A percentile compares a stretch with the other conserved stretches of the same genome.
These are phyloP conservation scores for Coelogynopora nodosa DNA, from an alignment of 2,888 invertebrate species.

Conservation along the genomic window DNA sequence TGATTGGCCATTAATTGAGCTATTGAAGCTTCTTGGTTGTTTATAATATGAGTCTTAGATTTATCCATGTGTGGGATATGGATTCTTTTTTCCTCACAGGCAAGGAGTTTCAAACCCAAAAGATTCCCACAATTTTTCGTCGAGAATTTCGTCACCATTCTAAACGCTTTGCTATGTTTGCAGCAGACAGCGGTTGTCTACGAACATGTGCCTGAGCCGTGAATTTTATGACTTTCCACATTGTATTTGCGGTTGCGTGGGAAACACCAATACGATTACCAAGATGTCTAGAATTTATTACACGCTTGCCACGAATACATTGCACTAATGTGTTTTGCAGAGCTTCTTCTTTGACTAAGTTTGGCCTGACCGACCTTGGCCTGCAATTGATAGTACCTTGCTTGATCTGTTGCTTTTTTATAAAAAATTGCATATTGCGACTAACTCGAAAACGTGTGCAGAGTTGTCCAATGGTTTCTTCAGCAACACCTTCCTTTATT, in stretches of 20 bases:
- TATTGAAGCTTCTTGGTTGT: too few species aligned
- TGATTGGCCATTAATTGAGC: too few species aligned
- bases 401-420: neutral
- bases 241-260: neutral
- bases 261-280: too few species aligned
- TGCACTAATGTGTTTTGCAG: too few species aligned
- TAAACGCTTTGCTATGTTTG: neutral
- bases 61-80: neutral
- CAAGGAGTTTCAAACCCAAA: too few species aligned
- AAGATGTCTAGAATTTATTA: too few species aligned
- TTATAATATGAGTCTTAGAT: neutral
- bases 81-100: neutral
- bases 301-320: too few species aligned
- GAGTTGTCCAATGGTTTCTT: neutral
- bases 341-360: neutral
- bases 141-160: neutral
- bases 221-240: neutral
- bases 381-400: neutral
- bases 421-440: neutral
- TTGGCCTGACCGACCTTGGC: too few species aligned
- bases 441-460: neutral
- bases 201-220: neutral
- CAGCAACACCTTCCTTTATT: neutral
- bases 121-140: neutral
- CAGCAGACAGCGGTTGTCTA: neutral